Evolutionary conservation across 1,140 invertebrate species (phyloP).

Genomic region (Melanaphis sacchari): DNA sequence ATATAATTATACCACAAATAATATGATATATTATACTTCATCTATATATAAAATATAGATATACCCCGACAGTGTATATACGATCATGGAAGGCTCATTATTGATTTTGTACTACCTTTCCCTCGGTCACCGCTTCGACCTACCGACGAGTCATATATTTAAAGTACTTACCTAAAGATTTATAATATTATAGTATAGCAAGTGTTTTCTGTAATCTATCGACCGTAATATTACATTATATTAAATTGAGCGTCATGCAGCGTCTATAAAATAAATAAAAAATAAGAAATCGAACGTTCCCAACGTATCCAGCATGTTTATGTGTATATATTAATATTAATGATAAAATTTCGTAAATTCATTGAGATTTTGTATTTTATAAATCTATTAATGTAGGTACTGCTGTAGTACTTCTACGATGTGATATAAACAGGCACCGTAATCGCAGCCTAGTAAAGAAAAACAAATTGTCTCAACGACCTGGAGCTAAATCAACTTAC

Average conservation of each 20-base stretch:
- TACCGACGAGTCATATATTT: background rate
- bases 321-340: background rate
- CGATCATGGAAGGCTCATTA: background rate
- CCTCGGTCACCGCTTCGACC: background rate
- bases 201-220: background rate
- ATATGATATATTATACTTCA: background rate
- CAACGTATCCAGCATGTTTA: background rate
- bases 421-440: background rate
- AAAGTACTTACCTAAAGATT: background rate
- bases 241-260: background rate
- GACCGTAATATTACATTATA: background rate
- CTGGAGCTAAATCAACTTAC: constrained; percentile 22
- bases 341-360: background rate
- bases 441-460: background rate
- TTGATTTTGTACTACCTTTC: constrained; percentile 19
- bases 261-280: background rate
- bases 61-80: background rate
- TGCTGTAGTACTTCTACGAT: background rate
- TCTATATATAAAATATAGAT: background rate
- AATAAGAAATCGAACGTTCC: background rate
- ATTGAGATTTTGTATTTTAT: background rate
- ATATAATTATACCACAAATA: background rate
- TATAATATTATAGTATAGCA: background rate
- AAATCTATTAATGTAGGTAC: background rate
- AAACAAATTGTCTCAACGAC: background rate